Evolutionary conservation across 2,113 vertebrate species (phyloP).

Genomic region (Pantherophis guttatus): DNA sequence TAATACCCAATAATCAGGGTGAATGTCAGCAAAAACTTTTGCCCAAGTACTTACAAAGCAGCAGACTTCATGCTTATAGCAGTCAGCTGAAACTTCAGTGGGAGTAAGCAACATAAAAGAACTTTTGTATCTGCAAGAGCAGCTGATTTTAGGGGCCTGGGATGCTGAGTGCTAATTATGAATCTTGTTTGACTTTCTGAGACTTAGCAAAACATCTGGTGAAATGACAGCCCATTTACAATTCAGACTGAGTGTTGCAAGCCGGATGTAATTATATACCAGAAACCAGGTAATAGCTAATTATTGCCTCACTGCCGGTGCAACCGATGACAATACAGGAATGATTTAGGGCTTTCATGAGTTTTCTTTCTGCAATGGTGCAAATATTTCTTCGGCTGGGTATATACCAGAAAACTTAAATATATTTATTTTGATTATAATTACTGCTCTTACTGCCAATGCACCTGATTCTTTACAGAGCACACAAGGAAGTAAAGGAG

Average conservation of each 20-base stretch:
- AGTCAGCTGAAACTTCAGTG: not conserved
- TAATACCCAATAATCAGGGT: not conserved
- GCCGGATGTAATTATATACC: not conserved
- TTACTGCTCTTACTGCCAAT: not conserved
- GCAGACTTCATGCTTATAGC: not conserved
- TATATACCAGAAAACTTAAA: not conserved
- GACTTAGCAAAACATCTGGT: not conserved
- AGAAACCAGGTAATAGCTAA: not conserved
- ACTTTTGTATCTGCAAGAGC: not conserved
- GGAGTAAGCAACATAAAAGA: not conserved
- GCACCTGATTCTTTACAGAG: not conserved
- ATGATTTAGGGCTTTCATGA: constrained; percentile 4
- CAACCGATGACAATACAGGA: not conserved
- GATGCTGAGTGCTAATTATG: not conserved
- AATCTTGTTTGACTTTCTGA: not conserved
- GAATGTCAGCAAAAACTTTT: not conserved
- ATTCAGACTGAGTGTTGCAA: not conserved
- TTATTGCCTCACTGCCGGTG: not conserved
- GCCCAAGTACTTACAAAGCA: not conserved
- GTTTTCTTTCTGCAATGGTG: constrained; percentile 14
- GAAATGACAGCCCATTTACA: not conserved
- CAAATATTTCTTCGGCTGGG: not conserved
- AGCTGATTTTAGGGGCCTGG: not conserved
- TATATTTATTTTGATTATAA: not conserved
- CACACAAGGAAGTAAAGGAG: not conserved